Evolutionary conservation across 2,888 invertebrate genomes (phyloP).

Genomic region (Capitulum mitella): DNA sequence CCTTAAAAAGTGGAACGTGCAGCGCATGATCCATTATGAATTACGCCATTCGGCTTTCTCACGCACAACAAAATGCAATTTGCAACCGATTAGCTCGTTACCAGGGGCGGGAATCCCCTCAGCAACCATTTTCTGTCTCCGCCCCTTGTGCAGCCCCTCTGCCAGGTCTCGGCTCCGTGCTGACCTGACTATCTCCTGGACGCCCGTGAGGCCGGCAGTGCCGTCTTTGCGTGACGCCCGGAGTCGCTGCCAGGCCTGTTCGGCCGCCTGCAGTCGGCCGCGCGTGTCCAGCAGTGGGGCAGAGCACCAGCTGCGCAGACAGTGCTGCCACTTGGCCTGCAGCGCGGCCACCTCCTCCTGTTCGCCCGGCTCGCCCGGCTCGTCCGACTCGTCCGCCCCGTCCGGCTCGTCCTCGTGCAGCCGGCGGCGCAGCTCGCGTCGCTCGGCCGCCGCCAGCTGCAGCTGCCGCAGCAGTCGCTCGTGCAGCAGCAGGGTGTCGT

Average conservation of each 20-base stretch:
- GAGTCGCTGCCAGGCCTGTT: conserved; percentile 40
- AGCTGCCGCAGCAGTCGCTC: conserved; percentile 29
- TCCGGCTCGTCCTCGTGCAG: neutral
- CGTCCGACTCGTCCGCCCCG: conserved; percentile 25
- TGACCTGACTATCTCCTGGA: conserved; percentile 1
- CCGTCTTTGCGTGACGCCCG: conserved; percentile 33
- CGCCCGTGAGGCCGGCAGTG: neutral
- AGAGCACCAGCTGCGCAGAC: conserved; percentile 37
- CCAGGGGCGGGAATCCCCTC: too few relatives aligned
- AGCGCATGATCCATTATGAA: too few relatives aligned
- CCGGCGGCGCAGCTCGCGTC: conserved; percentile 22
- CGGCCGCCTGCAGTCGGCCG: conserved; percentile 39
- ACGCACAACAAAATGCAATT: too few relatives aligned
- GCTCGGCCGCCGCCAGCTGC: conserved; percentile 11
- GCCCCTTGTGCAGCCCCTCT: too few relatives aligned
- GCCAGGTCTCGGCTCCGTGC: neutral
- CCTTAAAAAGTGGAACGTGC: too few relatives aligned
- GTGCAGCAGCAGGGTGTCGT: conserved; percentile 38
- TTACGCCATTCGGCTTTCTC: too few relatives aligned
- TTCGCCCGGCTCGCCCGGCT: neutral
- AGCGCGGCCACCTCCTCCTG: conserved; percentile 36
- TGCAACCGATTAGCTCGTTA: too few relatives aligned
- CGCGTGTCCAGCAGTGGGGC: conserved; percentile 38
- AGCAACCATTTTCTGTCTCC: too few relatives aligned
- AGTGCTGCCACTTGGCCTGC: conserved; percentile 38